These are phyloP conservation scores for Prosopocoilus inquinatus DNA, from an alignment of 2,888 invertebrate genomes.

Conservation along the genomic window DNA sequence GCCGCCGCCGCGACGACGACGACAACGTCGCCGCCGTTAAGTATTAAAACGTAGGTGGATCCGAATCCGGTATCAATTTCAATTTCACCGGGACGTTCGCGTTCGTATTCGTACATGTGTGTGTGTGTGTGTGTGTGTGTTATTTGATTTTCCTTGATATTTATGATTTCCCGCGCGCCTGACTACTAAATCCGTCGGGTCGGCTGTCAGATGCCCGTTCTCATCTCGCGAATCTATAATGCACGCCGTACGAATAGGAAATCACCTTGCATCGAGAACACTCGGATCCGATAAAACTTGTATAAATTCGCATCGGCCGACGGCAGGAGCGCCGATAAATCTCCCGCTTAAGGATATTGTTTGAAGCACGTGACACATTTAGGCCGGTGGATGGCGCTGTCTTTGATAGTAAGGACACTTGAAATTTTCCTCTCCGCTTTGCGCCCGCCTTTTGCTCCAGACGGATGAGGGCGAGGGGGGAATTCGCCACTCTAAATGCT, in stretches of 20 bases:
- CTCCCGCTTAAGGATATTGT: constrained; percentile 44
- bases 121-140: constrained; percentile 34
- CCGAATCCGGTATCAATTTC: constrained; percentile 21
- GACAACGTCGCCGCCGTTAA: neutral
- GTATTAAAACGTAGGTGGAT: constrained; percentile 9
- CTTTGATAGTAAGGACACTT: constrained; percentile 42
- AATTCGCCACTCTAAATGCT: too few species aligned
- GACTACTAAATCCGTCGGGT: constrained; percentile 40
- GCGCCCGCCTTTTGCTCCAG: too few species aligned
- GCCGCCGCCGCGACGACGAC: too few species aligned
- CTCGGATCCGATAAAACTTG: constrained; percentile 45
- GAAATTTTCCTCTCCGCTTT: constrained; percentile 27
- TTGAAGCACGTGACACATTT: constrained; percentile 47
- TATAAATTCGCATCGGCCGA: constrained; percentile 43
- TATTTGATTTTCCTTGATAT: constrained; percentile 48
- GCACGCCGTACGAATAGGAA: constrained; percentile 36
- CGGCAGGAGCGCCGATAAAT: constrained; percentile 20
- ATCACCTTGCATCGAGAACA: constrained; percentile 37
- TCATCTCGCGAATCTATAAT: constrained; percentile 35
- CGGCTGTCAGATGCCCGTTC: constrained; percentile 35
- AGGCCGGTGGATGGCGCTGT: constrained; percentile 37
- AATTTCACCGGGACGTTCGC: constrained; percentile 16
- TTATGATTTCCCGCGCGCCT: constrained; percentile 44
- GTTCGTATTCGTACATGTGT: constrained; percentile 24
- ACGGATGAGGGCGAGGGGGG: too few species aligned